Base-by-base conservation (phyloP, 2,888 invertebrate species). In the Tinea trinotella region DNA sequence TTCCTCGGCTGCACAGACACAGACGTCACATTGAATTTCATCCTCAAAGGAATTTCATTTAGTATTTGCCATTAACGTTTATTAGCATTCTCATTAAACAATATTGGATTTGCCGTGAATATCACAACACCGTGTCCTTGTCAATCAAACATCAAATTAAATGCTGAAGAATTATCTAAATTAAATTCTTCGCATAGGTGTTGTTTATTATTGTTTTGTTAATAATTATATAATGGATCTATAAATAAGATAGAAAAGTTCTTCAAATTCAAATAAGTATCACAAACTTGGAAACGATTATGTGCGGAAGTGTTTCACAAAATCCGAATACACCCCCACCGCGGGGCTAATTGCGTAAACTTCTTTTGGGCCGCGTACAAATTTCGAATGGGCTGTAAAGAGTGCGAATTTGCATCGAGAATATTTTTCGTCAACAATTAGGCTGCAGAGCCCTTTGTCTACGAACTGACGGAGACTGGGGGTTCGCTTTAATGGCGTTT, bases 391-490 rank as follows among this genome's bases (percentile, higher is more conserved):
- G 78, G 76, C 77, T 76, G 78, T 83, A 80, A 83, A 82, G 76
- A 76, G 79, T 75, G 74, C 62, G 77, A 82, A 85, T 85, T 85
- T 83, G 81, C 83, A 84, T 83, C 74, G 76, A 73, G 76, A 77
- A 81, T 82, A 81, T 83, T 81, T 81, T 81, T 80, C 82, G 77
- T 79, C 80, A 84, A 80, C 81, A 83, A 84, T 83, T 84, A 82
- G 79, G 70, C 71, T 66, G 74, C 72, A 70, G 71, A 70, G 15
- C 75, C 75, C 72, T 79, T 83, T 81, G 83, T 82, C 80, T 81
- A 75, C 65, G 18, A 7, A n/a, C 50, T 24, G 50, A 13, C 22
- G 63, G 63, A 64, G 67, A 65, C 68, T 71, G 65, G 73, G 78
- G 81, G 80, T 77, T 73, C 74, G 73, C 68, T 84, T 84, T 84